Conservation (phyloP, 2,797 vertebrate genomes). For the Loriculus beryllinus region DNA sequence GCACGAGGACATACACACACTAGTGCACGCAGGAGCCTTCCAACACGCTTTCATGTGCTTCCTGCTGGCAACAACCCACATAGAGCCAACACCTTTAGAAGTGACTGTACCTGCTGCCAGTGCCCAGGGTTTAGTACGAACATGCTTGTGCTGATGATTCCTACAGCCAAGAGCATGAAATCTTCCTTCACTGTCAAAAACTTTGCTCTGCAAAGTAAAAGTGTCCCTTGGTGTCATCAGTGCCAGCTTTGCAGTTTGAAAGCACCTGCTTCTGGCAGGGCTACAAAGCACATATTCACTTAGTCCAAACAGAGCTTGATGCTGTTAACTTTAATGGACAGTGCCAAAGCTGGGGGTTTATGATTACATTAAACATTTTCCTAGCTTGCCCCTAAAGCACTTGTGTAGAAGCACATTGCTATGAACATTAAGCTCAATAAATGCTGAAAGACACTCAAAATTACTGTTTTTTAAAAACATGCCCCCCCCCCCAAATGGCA, state of each 20-base stretch:
- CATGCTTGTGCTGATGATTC: conserved; percentile 86
- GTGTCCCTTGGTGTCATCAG: not conserved
- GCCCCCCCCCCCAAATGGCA: rapidly evolving
- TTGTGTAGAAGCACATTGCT: not conserved
- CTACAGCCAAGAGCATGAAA: conserved; percentile 89
- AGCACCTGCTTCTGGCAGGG: not conserved
- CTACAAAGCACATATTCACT: rapidly evolving
- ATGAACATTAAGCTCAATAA: not conserved
- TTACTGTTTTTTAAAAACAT: not conserved
- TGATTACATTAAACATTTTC: not conserved
- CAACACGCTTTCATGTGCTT: not conserved
- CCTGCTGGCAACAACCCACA: not conserved
- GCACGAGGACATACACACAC: rapidly evolving
- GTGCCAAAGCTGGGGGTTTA: not conserved
- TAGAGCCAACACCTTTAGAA: not conserved
- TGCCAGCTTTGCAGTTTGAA: not conserved
- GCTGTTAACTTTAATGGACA: not conserved
- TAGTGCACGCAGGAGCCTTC: not conserved
- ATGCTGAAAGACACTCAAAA: rapidly evolving
- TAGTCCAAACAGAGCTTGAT: not conserved
- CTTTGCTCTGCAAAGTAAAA: conserved; percentile 79
- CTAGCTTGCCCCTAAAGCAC: not conserved
- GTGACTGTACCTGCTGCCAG: conserved; percentile 82
- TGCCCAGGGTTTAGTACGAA: conserved; percentile 78
- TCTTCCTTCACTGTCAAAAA: conserved; percentile 90